Base-by-base conservation (phyloP, 2,797 vertebrate species). In the Schizothorax lantsangensis region DNA sequence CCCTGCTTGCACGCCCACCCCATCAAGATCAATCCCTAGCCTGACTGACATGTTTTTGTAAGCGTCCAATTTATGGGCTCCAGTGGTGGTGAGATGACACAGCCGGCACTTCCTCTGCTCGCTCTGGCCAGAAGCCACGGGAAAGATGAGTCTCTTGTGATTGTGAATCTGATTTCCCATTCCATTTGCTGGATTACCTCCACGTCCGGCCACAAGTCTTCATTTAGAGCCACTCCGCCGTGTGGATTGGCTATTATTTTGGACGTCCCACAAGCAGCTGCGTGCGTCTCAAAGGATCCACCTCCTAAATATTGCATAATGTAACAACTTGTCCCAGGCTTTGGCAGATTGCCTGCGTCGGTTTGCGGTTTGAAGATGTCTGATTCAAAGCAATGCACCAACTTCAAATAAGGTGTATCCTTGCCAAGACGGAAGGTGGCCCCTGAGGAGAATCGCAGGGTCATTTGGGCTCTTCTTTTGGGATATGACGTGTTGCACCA, bases 311-410 rank as follows among this genome's bases (percentile, higher is more conserved):
- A 87, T 86, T 84, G 83, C 69, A 90, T 88, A 79, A 69, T 5
- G 33, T 89, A 89, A 84, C 88, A 79, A 68, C 77, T 87, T 88
- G 89, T 92, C 90, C 90, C 62, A 30, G 62, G 54, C n/a, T 82
- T 77, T 89, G 89, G 88, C 89, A 85, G 52, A 73, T 62, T 78
- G 87, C 86, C 81, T 86, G 59, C 2, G 12, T 88, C 72, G 30
- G 85, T 82, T 75, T 26, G 82, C 1, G 80, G 14, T 75, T 80
- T 87, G 73, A 81, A 30, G 33, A 79, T 40, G 8, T 87, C 80
- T 72, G 38, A 86, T 75, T 38, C 54, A 69, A 43, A 84, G 84
- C 33, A 30, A 80, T 11, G 23, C 57, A 71, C 54, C 40, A 54
- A 43, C 84, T 79, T 84, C 19, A 84, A 52, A 45, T 80, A 15